Percentiles rank a stretch among this genome's conserved stretches.
phyloP scores from a whole-genome alignment of 1,140 invertebrate species.

The Acromyrmex heyeri region DNA sequence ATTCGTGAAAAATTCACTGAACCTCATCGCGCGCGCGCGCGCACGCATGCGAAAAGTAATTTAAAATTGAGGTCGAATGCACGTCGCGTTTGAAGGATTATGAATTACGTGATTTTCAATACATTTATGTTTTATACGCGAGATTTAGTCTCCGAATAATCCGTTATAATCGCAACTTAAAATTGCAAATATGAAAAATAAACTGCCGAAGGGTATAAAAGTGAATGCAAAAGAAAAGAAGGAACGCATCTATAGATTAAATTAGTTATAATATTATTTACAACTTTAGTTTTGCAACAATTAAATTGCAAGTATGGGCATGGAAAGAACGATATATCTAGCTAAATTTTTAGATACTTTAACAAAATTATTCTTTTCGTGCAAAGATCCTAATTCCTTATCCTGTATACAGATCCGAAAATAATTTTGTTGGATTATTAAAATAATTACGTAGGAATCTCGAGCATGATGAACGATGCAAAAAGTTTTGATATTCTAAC shows the following conservation, averaged over 20 bases:
- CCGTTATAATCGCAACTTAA: neutral
- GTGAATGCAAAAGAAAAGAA: neutral
- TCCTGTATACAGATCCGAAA: too few relatives aligned
- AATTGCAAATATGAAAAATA: slow-evolving; percentile 18
- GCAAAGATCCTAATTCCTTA: too few relatives aligned
- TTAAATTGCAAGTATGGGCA: neutral
- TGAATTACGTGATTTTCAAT: slow-evolving; percentile 6
- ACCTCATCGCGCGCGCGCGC: neutral
- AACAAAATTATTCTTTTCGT: too few relatives aligned
- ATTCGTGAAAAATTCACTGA: slow-evolving; percentile 19
- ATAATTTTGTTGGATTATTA: too few relatives aligned
- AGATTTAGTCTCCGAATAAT: neutral
- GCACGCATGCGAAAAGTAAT: slow-evolving; percentile 1
- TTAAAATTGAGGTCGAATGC: neutral
- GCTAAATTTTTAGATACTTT: too few relatives aligned
- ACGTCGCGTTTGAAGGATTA: slow-evolving; percentile 26
- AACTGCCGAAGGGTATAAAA: neutral
- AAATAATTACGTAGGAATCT: too few relatives aligned
- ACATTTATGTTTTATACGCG: neutral
- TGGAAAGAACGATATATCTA: too few relatives aligned
- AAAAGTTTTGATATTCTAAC: too few relatives aligned
- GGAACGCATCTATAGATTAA: neutral
- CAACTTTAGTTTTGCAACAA: neutral
- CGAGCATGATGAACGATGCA: too few relatives aligned
- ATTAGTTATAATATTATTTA: neutral